These are phyloP conservation scores for Ceratothoa steindachneri DNA, from an alignment of 2,888 invertebrate genomes.

Conservation along the genomic window DNA sequence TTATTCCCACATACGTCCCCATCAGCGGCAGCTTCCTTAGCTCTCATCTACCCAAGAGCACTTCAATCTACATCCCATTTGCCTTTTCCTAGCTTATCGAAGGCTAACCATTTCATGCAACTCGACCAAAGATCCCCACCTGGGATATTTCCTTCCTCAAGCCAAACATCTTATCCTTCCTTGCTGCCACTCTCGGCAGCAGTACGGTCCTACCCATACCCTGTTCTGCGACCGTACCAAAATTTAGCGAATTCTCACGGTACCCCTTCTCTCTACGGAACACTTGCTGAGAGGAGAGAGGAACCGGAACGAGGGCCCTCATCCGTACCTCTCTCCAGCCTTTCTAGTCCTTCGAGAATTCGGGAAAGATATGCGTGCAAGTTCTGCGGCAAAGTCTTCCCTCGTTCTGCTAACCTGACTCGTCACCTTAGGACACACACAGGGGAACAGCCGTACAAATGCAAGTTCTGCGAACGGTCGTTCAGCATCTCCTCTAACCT, in stretches of 20 bases:
- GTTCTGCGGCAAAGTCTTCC: constrained; percentile 93
- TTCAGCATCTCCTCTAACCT: constrained; percentile 98
- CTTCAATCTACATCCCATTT: constrained; percentile 4
- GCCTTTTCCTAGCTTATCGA: not conserved
- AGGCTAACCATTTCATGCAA: not conserved
- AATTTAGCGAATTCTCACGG: not conserved
- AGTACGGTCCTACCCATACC: constrained; percentile 19
- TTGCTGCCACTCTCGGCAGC: constrained; percentile 20
- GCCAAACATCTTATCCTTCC: constrained; percentile 1
- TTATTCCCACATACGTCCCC: not conserved
- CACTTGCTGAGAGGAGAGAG: constrained; percentile 9
- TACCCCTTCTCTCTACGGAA: constrained; percentile 17
- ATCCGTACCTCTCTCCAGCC: not conserved
- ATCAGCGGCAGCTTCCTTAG: not conserved
- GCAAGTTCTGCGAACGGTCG: constrained; percentile 95
- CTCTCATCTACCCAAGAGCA: constrained; percentile 1
- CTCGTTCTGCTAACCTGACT: constrained; percentile 93
- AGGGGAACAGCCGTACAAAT: constrained; percentile 95
- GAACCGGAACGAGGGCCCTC: not conserved
- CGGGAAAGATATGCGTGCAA: constrained; percentile 72
- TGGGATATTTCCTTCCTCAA: not conserved
- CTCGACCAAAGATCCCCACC: constrained; percentile 2
- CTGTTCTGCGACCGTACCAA: constrained; percentile 16
- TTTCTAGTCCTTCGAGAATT: not conserved
- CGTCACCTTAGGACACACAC: constrained; percentile 95